Conservation (phyloP, 2,888 invertebrate species). For the Bellardia pandia region DNA sequence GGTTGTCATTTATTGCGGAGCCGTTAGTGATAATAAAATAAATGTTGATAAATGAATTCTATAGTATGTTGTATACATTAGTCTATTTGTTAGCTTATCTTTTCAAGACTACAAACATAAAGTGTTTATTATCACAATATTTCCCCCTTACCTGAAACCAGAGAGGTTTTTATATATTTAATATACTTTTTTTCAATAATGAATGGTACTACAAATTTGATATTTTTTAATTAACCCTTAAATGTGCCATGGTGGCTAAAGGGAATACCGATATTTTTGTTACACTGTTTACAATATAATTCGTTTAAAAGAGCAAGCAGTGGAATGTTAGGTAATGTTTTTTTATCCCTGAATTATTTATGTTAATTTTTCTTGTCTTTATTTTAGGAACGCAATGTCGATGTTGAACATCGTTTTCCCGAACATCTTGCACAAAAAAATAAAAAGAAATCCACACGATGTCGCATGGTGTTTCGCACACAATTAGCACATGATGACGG, state of each 20-base stretch:
- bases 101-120: not conserved
- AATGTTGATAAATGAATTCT: constrained; percentile 3
- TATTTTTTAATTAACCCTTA: no score
- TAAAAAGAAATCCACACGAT: constrained; percentile 97
- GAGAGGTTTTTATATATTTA: not conserved
- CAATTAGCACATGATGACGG: constrained; percentile 92
- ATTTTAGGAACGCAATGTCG: constrained; percentile 93
- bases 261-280: no score
- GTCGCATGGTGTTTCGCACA: constrained; percentile 97
- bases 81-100: not conserved
- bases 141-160: not conserved
- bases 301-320: no score
- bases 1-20: constrained; percentile 1
- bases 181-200: not conserved
- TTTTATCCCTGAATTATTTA: not conserved
- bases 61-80: not conserved
- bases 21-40: constrained; percentile 14
- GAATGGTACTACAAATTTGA: not conserved
- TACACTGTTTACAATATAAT: no score
- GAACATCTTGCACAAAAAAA: constrained; percentile 91
- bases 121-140: not conserved
- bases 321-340: no score
- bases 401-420: constrained; percentile 95
- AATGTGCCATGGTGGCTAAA: no score
- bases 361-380: constrained; percentile 71